phyloP scores from a whole-genome alignment of 92 coral and sea anemone species.

The Paragorgia papillata region DNA sequence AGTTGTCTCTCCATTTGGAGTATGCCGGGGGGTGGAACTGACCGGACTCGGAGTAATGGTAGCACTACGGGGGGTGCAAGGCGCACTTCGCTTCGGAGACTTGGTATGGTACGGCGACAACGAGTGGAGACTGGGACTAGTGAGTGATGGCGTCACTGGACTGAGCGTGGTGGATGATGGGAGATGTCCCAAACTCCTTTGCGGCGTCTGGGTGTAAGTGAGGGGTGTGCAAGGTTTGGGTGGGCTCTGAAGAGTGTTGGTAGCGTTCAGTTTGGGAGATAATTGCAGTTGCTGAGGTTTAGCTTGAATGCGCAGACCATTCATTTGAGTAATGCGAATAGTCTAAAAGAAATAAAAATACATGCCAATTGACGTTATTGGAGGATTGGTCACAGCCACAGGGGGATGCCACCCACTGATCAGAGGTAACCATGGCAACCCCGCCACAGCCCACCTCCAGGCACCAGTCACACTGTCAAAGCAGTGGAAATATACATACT shows the following conservation, averaged over 20 bases:
- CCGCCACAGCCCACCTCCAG: no score
- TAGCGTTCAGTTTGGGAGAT: slow-evolving; percentile 70
- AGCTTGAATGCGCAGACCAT: slow-evolving; percentile 35
- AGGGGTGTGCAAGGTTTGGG: slow-evolving; percentile 72
- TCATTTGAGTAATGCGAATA: slow-evolving; percentile 1
- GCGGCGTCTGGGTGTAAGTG: slow-evolving; percentile 64
- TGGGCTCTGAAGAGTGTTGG: slow-evolving; percentile 66
- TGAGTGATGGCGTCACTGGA: slow-evolving; percentile 86
- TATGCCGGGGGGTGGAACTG: slow-evolving; percentile 76
- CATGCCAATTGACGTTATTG: no score
- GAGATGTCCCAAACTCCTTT: slow-evolving; percentile 40
- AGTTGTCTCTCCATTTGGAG: slow-evolving; percentile 89
- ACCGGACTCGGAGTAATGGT: slow-evolving; percentile 94
- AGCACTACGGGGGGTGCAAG: slow-evolving; percentile 88
- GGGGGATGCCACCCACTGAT: no score
- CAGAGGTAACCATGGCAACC: no score
- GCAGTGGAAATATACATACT: no score
- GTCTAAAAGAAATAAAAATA: background rate
- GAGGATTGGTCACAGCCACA: no score
- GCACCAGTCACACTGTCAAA: no score
- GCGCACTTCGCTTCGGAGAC: slow-evolving; percentile 94
- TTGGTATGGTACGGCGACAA: slow-evolving; percentile 83
- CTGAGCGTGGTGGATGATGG: slow-evolving; percentile 58
- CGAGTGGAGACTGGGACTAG: slow-evolving; percentile 50
- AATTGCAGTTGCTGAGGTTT: slow-evolving; percentile 75